phyloP scores from a whole-genome alignment of 2,888 invertebrate species.

The Hymenopus coronatus region DNA sequence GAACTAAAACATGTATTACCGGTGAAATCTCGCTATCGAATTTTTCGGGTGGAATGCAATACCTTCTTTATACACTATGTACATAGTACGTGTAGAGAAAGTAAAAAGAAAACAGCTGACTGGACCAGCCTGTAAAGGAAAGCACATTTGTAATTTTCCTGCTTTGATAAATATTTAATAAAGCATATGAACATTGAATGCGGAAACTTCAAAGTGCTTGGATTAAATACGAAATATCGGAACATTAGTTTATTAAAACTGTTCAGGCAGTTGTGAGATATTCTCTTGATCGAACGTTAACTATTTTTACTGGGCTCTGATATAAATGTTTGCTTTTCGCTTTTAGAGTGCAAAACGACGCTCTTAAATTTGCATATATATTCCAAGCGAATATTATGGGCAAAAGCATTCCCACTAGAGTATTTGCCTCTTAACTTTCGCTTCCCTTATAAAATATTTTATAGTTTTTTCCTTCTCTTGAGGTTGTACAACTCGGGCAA shows the following conservation, averaged over 20 bases:
- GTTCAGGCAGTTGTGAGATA: not conserved
- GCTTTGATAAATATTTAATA: not conserved
- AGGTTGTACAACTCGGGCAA: too few species aligned
- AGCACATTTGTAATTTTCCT: too few species aligned
- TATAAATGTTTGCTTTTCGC: not conserved
- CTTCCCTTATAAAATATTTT: not conserved
- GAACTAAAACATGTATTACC: too few species aligned
- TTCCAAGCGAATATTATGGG: not conserved
- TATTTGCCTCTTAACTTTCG: not conserved
- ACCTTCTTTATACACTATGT: too few species aligned
- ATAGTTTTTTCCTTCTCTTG: not conserved
- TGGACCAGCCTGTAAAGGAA: too few species aligned
- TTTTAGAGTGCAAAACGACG: not conserved
- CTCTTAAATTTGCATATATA: not conserved
- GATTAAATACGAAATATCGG: not conserved
- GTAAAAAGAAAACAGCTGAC: too few species aligned
- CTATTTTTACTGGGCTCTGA: not conserved
- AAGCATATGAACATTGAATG: not conserved
- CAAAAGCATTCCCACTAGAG: not conserved
- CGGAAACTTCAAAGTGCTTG: not conserved
- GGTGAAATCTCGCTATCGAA: too few species aligned
- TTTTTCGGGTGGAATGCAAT: too few species aligned
- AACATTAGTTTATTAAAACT: not conserved
- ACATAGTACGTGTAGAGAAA: too few species aligned
- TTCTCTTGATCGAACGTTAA: not conserved